Base-by-base conservation (phyloP, 2,797 vertebrate genomes). In the Coregonus sp. region DNA sequence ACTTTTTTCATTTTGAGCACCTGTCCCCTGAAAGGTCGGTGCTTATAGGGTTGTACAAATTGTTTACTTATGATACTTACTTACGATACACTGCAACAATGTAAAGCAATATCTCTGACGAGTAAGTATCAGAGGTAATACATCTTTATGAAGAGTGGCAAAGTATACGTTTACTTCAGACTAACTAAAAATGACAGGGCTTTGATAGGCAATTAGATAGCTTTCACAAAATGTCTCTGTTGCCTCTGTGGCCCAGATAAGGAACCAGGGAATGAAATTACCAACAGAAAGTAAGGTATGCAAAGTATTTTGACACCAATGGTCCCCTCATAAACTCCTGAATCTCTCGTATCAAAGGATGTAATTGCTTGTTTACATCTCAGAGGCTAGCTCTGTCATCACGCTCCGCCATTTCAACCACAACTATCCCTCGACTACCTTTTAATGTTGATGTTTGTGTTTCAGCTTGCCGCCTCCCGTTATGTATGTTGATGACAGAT, bases 311-410 rank as follows among this genome's bases (percentile, higher is more conserved):
- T 59, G 52, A 71, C 84, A 35, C 73, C 80, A 5, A n/a, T n/a
- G 3, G 31, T 14, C 72, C 78, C 72, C 79, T 80, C 72, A 18
- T 54, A 37, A n/a, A 74, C 80, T 68, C 15, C 70, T 52, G 59
- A 81, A 82, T 63, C 69, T 76, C 72, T 29, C 20, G 54, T 20
- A 71, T 86, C 86, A 86, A 82, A 81, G 77, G 77, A 77, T 40
- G 72, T 78, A 80, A 86, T 84, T 81, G 78, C 66, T 83, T 85
- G 82, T 89, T 87, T 86, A 75, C 77, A 81, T 68, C 71, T 37
- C 69, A 29, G 31, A 77, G 84, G 78, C 5, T 18, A 63, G 37
- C 54, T 37, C 47, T 61, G 72, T 73, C 72, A 37, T 59, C 37
- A 73, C 16, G 6, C 31, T 47, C 3, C 0, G 18, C 7, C 72